These are phyloP conservation scores for Calephelis nemesis DNA, from an alignment of 1,140 invertebrate species.

Conservation along the genomic window DNA sequence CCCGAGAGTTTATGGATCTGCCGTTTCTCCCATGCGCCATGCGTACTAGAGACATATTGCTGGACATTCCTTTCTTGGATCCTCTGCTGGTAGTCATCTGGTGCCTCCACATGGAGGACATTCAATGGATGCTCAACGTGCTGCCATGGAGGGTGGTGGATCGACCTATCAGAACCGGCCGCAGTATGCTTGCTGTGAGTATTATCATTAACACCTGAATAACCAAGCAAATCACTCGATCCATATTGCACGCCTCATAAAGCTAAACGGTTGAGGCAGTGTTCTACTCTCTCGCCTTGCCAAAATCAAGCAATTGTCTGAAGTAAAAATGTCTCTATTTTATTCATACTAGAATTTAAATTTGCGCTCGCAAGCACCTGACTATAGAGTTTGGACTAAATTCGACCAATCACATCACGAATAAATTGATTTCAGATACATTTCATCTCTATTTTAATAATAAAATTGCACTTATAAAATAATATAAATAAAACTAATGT, in stretches of 20 bases:
- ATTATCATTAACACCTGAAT: slow-evolving; percentile 2
- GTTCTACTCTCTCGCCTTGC: background rate
- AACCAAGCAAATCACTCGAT: background rate
- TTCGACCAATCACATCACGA: background rate
- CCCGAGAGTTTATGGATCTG: background rate
- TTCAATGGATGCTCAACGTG: slow-evolving; percentile 1
- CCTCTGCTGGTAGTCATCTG: background rate
- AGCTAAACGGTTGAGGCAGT: background rate
- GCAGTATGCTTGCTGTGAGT: slow-evolving; percentile 7
- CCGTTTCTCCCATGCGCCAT: background rate
- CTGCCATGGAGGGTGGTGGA: slow-evolving; percentile 4
- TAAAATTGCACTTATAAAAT: background rate
- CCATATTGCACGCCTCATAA: slow-evolving; percentile 1
- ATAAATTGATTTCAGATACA: slow-evolving; percentile 1
- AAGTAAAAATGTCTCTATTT: background rate
- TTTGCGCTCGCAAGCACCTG: background rate
- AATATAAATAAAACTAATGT: background rate
- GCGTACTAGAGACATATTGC: slow-evolving; percentile 1
- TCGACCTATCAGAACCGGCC: slow-evolving; percentile 2
- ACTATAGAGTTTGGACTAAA: background rate
- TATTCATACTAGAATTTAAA: background rate
- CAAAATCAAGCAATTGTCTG: background rate
- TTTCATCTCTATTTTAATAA: slow-evolving; percentile 1
- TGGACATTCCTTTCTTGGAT: slow-evolving; percentile 3
- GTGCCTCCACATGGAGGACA: background rate